Conservation (phyloP, 2,888 invertebrate genomes). For the Drosophila subsilvestris region DNA sequence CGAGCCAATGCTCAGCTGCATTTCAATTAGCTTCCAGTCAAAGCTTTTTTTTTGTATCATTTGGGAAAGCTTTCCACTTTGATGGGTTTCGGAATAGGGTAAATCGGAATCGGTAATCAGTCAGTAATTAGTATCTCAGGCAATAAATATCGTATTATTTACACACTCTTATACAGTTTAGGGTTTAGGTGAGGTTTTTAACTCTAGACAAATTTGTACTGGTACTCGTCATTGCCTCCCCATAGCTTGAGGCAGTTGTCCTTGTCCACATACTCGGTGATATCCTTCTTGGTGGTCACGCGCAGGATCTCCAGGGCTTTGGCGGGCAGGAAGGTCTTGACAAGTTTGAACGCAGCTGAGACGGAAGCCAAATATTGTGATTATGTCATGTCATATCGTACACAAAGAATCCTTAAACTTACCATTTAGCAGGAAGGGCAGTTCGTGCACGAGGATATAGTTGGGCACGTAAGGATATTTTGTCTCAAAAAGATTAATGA, state of each 20-base stretch:
- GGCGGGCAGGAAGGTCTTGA: constrained; percentile 93
- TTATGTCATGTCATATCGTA: not conserved
- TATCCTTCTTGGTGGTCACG: constrained; percentile 90
- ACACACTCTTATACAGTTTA: constrained; percentile 33
- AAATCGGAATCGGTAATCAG: not conserved
- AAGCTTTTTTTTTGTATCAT: constrained; percentile 13
- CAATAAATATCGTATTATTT: constrained; percentile 62
- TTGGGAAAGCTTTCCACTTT: constrained; percentile 16
- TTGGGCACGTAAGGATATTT: constrained; percentile 95
- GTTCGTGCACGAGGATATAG: constrained; percentile 95
- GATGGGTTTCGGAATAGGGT: not conserved
- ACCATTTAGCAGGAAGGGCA: constrained; percentile 97
- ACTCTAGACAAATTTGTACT: constrained; percentile 86
- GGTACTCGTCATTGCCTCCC: constrained; percentile 92
- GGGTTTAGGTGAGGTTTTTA: no score
- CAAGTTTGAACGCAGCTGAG: constrained; percentile 94
- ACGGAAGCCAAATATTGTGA: not conserved
- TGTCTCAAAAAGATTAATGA: constrained; percentile 93
- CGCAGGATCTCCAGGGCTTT: constrained; percentile 95
- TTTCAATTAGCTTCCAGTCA: constrained; percentile 53
- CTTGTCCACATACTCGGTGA: constrained; percentile 90
- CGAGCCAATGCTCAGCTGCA: constrained; percentile 47
- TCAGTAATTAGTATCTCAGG: constrained; percentile 3
- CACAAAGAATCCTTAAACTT: constrained; percentile 63
- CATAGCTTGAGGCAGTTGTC: constrained; percentile 90